These are phyloP conservation scores for Cebus imitator DNA, from an alignment of 2,113 vertebrate species.

Conservation along the genomic window DNA sequence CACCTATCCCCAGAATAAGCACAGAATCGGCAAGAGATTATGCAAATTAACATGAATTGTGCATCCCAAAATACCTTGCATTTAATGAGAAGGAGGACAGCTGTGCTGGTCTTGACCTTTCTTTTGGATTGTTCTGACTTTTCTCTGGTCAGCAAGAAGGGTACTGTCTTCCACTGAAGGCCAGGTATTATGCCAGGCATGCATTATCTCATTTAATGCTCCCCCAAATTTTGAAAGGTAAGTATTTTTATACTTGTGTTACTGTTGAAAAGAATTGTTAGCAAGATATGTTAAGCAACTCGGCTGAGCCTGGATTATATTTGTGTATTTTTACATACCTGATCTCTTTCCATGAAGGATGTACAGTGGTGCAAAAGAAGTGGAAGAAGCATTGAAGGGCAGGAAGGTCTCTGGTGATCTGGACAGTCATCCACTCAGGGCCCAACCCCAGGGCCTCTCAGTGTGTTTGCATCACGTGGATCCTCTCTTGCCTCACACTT, in stretches of 20 bases:
- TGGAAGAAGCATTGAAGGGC: not conserved
- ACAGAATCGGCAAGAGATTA: conserved; percentile 62
- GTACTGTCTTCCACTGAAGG: not conserved
- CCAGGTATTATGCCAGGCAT: rapidly evolving
- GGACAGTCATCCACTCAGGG: not conserved
- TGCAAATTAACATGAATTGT: conserved; percentile 54
- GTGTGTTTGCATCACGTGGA: not conserved
- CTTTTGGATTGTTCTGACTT: not conserved
- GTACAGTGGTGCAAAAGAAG: not conserved
- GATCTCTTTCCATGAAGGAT: not conserved
- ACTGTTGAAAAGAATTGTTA: not conserved
- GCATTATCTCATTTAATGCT: not conserved
- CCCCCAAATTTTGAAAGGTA: not conserved
- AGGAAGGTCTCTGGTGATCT: not conserved
- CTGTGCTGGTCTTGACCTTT: not conserved
- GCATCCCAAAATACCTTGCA: conserved; percentile 59
- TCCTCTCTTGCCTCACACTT: not conserved
- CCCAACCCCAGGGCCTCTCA: not conserved
- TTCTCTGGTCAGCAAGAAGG: not conserved
- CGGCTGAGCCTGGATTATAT: not conserved
- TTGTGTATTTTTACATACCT: not conserved
- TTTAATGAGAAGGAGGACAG: not conserved
- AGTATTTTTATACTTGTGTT: not conserved
- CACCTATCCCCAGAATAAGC: conserved; percentile 71
- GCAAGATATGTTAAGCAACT: not conserved